Percentiles rank a stretch among this genome's conserved stretches.
Evolutionary conservation across 1,140 invertebrate species (phyloP).

Genomic region (Habropoda laboriosa): DNA sequence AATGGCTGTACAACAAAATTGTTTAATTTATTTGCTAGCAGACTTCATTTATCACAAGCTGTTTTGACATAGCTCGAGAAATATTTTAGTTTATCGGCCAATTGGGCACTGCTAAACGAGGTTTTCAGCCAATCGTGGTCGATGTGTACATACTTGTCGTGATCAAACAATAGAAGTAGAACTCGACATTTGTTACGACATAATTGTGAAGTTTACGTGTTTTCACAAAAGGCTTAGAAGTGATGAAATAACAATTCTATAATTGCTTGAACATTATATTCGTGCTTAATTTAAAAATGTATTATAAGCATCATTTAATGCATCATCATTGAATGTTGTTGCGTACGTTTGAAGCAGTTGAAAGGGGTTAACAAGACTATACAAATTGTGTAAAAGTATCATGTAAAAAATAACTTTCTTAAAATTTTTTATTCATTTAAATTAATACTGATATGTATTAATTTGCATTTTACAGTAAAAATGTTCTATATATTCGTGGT

Average conservation of each 20-base stretch:
- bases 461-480: background rate
- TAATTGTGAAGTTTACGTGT: slow-evolving; percentile 5
- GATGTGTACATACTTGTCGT: slow-evolving; percentile 35
- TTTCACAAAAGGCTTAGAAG: background rate
- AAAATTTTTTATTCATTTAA: background rate
- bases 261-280: background rate
- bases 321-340: background rate
- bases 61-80: slow-evolving; percentile 43
- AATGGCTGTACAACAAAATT: background rate
- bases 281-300: background rate
- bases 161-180: slow-evolving; percentile 55
- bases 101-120: slow-evolving; percentile 56
- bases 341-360: background rate
- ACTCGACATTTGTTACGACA: slow-evolving; percentile 67
- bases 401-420: background rate
- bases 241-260: background rate
- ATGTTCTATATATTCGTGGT: background rate
- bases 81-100: slow-evolving; percentile 60
- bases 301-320: background rate
- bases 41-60: slow-evolving; percentile 33
- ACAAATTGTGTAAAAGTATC: background rate
- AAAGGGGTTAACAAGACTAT: background rate
- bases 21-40: background rate
- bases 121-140: slow-evolving; percentile 62
- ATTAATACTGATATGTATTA: background rate